These are phyloP conservation scores for Paraescarpia echinospica DNA, from an alignment of 1,140 invertebrate genomes.

Conservation along the genomic window DNA sequence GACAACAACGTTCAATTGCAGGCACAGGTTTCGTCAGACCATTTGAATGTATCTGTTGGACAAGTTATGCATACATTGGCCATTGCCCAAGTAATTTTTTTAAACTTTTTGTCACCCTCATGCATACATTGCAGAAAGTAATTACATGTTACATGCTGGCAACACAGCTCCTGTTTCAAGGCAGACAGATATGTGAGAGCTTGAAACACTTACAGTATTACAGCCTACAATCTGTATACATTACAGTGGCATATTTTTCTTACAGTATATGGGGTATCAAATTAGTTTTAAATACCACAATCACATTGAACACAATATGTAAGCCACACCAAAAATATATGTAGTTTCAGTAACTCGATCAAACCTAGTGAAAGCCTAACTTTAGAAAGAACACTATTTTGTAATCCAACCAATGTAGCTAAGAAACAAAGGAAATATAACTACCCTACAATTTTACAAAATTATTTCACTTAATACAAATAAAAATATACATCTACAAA, in stretches of 20 bases:
- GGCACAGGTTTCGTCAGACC: no score
- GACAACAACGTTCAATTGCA: no score
- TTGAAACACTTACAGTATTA: not conserved
- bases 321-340: not conserved
- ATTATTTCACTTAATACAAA: not conserved
- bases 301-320: not conserved
- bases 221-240: not conserved
- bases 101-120: not conserved
- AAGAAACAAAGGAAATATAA: not conserved
- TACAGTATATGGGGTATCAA: not conserved
- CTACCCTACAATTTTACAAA: not conserved
- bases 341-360: not conserved
- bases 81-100: not conserved
- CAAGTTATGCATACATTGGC: not conserved
- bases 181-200: not conserved
- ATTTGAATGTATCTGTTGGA: not conserved
- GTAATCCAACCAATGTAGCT: not conserved
- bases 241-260: not conserved
- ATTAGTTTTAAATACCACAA: not conserved
- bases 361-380: not conserved
- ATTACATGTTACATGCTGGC: not conserved
- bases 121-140: not conserved
- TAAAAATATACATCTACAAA: not conserved
- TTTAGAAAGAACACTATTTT: not conserved
- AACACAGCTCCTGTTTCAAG: not conserved